Conservation (phyloP, 2,113 vertebrate genomes). For the Spilogale gracilis region DNA sequence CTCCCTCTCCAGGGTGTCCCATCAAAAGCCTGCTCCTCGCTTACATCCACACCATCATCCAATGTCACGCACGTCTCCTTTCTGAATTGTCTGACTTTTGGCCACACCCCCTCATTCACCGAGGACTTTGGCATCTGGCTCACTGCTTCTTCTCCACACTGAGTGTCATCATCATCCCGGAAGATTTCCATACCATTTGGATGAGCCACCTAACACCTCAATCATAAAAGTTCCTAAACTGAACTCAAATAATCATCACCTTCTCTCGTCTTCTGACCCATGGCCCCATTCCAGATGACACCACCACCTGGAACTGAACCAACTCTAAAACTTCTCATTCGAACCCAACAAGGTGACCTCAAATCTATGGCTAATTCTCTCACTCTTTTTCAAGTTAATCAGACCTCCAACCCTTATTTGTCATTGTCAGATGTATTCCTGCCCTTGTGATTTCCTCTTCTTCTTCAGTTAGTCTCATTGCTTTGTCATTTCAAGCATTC, state of each 20-base stretch:
- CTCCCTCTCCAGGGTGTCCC: neutral
- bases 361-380: neutral
- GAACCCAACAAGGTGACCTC: neutral
- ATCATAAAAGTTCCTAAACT: neutral
- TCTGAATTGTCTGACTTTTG: neutral
- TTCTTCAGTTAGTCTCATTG: neutral
- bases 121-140: neutral
- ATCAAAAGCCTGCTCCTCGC: neutral
- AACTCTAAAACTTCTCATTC: neutral
- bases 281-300: neutral
- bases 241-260: neutral
- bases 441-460: conserved; percentile 3
- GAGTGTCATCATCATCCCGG: neutral
- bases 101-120: neutral
- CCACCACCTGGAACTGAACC: neutral
- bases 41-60: neutral
- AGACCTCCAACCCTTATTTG: neutral
- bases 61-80: neutral
- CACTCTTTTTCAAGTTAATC: neutral
- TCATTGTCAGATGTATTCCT: neutral
- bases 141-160: neutral
- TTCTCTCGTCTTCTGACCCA: neutral
- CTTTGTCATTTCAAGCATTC: neutral
- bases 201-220: neutral
- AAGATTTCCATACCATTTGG: neutral